Evolutionary conservation across 2,797 vertebrate species (phyloP).

Genomic region (Peromyscus attwateri): DNA sequence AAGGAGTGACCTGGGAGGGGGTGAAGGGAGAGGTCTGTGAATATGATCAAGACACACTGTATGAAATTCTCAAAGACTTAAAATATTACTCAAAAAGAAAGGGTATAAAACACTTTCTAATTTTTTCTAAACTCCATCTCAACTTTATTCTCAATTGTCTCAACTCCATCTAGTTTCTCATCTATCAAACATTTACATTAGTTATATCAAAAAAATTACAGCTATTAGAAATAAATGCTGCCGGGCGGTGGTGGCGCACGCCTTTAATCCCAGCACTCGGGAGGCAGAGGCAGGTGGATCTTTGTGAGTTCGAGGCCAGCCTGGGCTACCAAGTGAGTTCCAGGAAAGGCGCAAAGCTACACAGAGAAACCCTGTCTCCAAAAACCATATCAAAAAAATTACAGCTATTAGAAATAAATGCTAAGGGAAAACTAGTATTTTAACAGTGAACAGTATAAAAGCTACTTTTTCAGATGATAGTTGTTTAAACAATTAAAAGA

Average conservation of each 20-base stretch:
- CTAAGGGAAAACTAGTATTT: not conserved
- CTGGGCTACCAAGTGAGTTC: too few relatives aligned
- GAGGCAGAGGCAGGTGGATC: too few relatives aligned
- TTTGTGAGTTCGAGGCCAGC: too few relatives aligned
- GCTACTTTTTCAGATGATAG: not conserved
- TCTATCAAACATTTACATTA: not conserved
- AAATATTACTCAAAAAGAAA: not conserved
- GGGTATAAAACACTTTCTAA: not conserved
- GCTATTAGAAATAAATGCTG: too few relatives aligned
- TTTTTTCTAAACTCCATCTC: not conserved
- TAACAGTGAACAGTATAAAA: conserved; percentile 37
- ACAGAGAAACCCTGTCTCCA: too few relatives aligned
- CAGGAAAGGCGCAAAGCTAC: too few relatives aligned
- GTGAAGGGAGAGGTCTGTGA: not conserved
- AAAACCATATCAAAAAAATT: not conserved
- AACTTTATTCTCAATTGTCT: not conserved
- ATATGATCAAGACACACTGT: not conserved
- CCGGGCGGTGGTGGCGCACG: too few relatives aligned
- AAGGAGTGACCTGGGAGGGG: not conserved
- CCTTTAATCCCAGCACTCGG: too few relatives aligned
- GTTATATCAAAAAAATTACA: too few relatives aligned
- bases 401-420: not conserved
- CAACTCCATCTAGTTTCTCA: not conserved
- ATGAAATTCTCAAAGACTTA: not conserved
- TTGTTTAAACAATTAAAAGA: conserved; percentile 38